A percentile compares a stretch with the other conserved stretches of the same genome.
Evolutionary conservation across 2,113 vertebrate genomes (phyloP).

Genomic region (Mormoops blainvillei): DNA sequence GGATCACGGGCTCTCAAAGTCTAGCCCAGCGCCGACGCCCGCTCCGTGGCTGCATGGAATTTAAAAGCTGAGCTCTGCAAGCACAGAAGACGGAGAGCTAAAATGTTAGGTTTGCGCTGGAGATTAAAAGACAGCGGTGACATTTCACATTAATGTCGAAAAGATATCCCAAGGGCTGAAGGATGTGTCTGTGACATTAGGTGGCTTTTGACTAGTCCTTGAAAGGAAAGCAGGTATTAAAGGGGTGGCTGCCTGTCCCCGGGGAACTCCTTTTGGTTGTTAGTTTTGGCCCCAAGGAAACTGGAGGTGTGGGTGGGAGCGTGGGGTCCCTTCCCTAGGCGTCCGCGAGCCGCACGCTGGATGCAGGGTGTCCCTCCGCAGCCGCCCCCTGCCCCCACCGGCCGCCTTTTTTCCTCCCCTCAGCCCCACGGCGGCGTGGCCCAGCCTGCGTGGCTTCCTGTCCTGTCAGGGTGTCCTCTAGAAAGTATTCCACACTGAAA

Average conservation of each 20-base stretch:
- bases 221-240: neutral
- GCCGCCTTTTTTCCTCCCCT: neutral
- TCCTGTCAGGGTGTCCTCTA: fast-evolving
- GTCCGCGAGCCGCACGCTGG: neutral
- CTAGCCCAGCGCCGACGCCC: fast-evolving
- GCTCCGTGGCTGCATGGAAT: neutral
- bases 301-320: neutral
- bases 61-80: neutral
- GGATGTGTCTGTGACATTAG: neutral
- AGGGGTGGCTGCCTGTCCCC: neutral
- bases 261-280: neutral
- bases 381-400: fast-evolving
- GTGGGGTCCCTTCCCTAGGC: fast-evolving
- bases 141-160: neutral
- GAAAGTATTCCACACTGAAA: too few species aligned
- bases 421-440: neutral
- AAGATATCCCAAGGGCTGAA: neutral
- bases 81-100: neutral
- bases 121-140: neutral
- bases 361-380: fast-evolving
- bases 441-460: neutral
- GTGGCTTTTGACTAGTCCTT: neutral
- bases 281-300: neutral
- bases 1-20: neutral
- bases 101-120: neutral